Evolutionary conservation across 2,888 invertebrate genomes (phyloP), one percentile per base, ranked within the genome.

Genomic region (Thymelicus lineola): DNA sequence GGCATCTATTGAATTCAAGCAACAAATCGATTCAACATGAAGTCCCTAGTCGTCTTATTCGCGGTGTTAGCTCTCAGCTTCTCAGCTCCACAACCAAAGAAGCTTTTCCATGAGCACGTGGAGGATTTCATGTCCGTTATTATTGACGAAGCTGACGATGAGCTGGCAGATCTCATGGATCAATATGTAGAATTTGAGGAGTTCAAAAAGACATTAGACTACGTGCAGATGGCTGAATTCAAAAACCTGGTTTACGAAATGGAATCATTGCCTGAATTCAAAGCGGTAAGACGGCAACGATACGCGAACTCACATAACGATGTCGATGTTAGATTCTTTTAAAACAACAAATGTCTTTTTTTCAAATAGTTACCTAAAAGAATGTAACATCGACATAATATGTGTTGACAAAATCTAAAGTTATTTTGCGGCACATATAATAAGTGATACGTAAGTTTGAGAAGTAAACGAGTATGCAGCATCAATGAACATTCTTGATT

Each of bases 211-310:
- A 72, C 86, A 12, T 0, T 86, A 1, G 74, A 80, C 3, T 90
- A 87, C 72, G 14, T 89, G 58, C 72, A 36, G 69, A 84, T 86
- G 0, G 77, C 81, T 7, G 80, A 82, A 72, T 90, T 90, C 80
- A 87, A 80, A 68, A 80, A 83, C 1, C 76, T 90, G 46, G 73
- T 90, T 2, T 82, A 80, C 36, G 89, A 91, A 73, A 84, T 91
- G 85, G 89, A 90, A 77, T 76, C 80, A 5, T 77, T 90, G 72
- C 90, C 89, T 17, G 89, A 90, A 79, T 90, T 91, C 72, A 75
- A 77, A 72, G 87, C 87, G 71, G 90, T 91, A 75, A 88, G 90
- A 62, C 9, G 9, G 9, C 0, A 4, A 12, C 12, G 4, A 1
- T 42, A 9, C 12, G 4, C 1, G 9, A 12, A 42, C 4, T 42